Percentiles rank a stretch among this genome's conserved stretches.
These are phyloP conservation scores for Plectropomus leopardus DNA, from an alignment of 2,113 vertebrate genomes.

Conservation along the genomic window DNA sequence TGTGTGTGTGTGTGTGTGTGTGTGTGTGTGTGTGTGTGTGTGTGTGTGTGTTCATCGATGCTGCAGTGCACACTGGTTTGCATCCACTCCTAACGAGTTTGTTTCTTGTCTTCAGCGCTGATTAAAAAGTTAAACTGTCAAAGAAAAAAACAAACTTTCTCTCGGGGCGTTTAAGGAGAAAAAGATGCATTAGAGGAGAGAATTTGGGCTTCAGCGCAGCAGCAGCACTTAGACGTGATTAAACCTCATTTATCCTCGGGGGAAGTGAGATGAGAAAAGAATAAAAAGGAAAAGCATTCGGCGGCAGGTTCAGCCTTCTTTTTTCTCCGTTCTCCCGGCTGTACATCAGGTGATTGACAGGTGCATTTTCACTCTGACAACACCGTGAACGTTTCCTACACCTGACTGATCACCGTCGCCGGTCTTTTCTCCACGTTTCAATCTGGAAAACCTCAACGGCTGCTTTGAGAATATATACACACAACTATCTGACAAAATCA, in stretches of 20 bases:
- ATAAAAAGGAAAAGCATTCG: not conserved
- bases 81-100: not conserved
- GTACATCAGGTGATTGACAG: too few species aligned
- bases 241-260: not conserved
- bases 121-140: not conserved
- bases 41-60: not conserved
- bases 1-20: slow-evolving; percentile 15
- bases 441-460: too few species aligned
- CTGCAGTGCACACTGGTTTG: not conserved
- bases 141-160: not conserved
- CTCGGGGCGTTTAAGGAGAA: not conserved
- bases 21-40: slow-evolving; percentile 26
- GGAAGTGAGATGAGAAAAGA: not conserved
- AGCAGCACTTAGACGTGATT: not conserved
- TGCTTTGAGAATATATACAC: too few species aligned
- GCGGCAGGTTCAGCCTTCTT: not conserved
- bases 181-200: not conserved
- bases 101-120: not conserved
- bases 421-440: too few species aligned
- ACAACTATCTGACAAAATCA: too few species aligned
- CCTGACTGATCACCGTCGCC: too few species aligned
- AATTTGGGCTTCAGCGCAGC: not conserved
- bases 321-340: too few species aligned
- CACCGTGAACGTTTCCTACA: too few species aligned
- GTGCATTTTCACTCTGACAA: too few species aligned